Percentiles rank a stretch among this genome's conserved stretches.
phyloP scores from a whole-genome alignment of 2,113 vertebrate genomes.

The Phasianus colchicus region DNA sequence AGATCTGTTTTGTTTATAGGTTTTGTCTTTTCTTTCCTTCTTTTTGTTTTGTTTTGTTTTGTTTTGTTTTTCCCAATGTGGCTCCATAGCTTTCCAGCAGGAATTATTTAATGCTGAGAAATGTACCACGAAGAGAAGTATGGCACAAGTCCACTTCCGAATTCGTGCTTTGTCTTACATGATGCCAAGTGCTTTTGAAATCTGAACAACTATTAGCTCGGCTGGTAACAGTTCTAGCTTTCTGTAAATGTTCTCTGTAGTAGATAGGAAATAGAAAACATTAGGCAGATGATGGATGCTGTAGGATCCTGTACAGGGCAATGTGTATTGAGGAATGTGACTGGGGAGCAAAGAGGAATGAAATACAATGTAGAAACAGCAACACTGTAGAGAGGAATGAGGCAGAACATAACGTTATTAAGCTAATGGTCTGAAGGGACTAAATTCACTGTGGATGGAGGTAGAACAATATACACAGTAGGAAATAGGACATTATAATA shows the following conservation, averaged over 20 bases:
- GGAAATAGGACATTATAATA: constrained; percentile 1
- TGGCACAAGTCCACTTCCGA: background rate
- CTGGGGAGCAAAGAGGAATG: constrained; percentile 21
- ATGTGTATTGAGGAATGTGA: constrained; percentile 9
- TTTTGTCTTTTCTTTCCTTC: background rate
- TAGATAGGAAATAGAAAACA: background rate
- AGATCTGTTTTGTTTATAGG: background rate
- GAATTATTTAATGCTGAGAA: background rate
- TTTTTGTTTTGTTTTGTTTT: too few species aligned
- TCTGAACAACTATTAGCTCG: constrained; percentile 2
- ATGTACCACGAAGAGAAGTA: background rate
- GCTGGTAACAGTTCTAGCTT: background rate
- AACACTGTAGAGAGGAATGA: constrained; percentile 12
- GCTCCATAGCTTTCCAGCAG: background rate
- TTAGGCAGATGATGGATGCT: background rate
- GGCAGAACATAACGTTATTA: constrained; percentile 53
- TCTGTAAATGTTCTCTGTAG: background rate
- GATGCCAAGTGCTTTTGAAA: background rate
- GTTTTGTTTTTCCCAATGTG: background rate
- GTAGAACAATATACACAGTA: background rate
- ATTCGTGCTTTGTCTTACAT: background rate
- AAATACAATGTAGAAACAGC: background rate
- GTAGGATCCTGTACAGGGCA: background rate
- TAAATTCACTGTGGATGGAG: constrained; percentile 47
- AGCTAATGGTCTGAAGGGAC: constrained; percentile 32